Base-by-base conservation (phyloP, 2,888 invertebrate genomes). In the Caenorhabditis afra region DNA sequence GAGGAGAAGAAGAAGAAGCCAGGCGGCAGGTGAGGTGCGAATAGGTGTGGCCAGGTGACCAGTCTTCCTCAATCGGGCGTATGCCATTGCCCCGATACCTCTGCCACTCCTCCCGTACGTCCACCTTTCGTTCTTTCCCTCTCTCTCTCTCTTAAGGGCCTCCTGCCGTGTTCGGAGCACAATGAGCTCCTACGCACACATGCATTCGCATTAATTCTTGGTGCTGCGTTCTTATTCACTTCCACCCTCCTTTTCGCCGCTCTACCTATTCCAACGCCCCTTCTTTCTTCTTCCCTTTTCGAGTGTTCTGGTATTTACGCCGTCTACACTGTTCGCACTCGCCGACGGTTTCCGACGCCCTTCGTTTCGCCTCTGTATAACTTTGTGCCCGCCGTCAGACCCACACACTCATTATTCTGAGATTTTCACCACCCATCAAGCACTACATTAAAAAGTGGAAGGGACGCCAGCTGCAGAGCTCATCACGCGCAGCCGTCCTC, bases 31-130 rank as follows among this genome's bases (percentile, higher is more conserved):
- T 47, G 75, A 61, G 61, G 67, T 74, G 73, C 64, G 65, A 61
- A 67, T 75, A 75, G 75, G 75, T 75, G 75, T 67, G 75, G 73
- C 65, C 75, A 75, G 67, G 55, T 75, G 75, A 75, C 75, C 75
- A 67, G 75, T 75, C 29, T 29, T 29, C 75, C 66, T 57, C 62
- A 64, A 71, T 62, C 62, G 71, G 29, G 57, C 70, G 62, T 64
- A 57, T 64, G 71, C 71, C 73, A 64, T 45, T 7, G 29, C 29
- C 29, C 29, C 29, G 29, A 29, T 29, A 29, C 29, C 29, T 29
- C 29, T 29, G 29, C 29, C 29, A 29, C 29, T 29, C 29, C 29
- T 29, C 29, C 29, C 29, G 29, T 29, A 29, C 29, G 29, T 29
- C 29, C 29, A 29, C 29, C 29, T 29, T 29, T 57, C 45, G 39